Evolutionary conservation across 2,797 vertebrate species (phyloP), one percentile per base, ranked within the genome.

Genomic region (Emydoidea blandingii): DNA sequence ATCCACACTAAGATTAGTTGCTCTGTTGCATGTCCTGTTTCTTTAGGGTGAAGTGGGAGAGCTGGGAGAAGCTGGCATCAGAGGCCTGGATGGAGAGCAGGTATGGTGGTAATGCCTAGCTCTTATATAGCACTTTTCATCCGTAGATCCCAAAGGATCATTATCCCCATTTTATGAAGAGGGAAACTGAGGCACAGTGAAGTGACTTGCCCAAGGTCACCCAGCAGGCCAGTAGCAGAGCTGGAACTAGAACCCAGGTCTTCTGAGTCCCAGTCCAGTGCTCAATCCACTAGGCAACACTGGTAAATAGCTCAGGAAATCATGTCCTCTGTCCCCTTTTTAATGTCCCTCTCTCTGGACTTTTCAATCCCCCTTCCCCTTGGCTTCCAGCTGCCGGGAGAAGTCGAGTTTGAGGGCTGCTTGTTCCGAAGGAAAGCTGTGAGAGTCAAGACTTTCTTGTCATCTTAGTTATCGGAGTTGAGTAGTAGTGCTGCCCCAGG

Each of bases 81-180:
- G 79, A 0, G 99, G 99, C 95, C 97, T 98, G 81, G 98, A 98
- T 76, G 99, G 99, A 44, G 97, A 98, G 95, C 99, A 99, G 99
- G 99, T 99, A 94, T 1, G 1, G 14, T 23, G 23, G 5, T 37
- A 37, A 72, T 41, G 11, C 37, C 21, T 72, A 21, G 65, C 19
- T 68, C 5, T 41, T 9, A 6, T 68, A 68, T 5, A 68, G 65
- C 65, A 21, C n/a, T 68, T 37, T 72, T 41, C 10, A 72, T 72
- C n/a, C 2, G 21, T 37, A 11, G 68, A 37, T 72, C 68, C 12
- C 65, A 37, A 23, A 12, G 65, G 19, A 72, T 10, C 10, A 41
- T 37, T 37, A 19, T 68, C 9, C 5, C n/a, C 19, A 12, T 72
- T 5, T 72, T 72, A 72, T 72, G 37, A 23, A 41, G 68, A 6